phyloP scores from a whole-genome alignment of 2,888 invertebrate genomes.

The Frankliniella fusca region DNA sequence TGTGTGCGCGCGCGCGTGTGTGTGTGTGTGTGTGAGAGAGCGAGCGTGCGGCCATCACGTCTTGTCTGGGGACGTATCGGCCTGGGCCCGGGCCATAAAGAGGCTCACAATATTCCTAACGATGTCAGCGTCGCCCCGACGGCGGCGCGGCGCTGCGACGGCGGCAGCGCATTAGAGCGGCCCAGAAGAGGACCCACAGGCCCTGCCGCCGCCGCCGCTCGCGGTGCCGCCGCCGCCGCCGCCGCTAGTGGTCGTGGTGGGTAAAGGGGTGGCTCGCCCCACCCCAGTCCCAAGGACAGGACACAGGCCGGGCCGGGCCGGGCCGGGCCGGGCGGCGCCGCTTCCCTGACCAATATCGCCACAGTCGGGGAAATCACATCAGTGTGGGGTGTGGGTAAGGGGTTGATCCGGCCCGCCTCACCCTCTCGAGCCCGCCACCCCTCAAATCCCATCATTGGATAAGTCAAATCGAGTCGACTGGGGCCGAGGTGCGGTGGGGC shows the following conservation, averaged over 20 bases:
- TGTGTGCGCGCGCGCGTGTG: background rate
- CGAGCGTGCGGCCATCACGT: background rate
- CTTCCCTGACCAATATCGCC: too few species aligned
- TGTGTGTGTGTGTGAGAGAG: constrained; percentile 5
- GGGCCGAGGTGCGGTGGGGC: background rate
- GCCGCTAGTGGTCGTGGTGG: background rate
- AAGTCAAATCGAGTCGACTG: too few species aligned
- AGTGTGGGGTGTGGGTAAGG: too few species aligned
- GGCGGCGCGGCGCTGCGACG: background rate
- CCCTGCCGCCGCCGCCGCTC: too few species aligned
- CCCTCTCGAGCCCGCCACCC: too few species aligned
- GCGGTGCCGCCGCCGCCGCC: background rate
- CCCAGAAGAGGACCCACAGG: too few species aligned
- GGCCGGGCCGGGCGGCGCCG: background rate
- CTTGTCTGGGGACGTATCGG: background rate
- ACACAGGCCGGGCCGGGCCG: background rate
- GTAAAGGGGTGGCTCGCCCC: background rate
- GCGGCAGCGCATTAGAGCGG: too few species aligned
- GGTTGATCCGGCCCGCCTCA: too few species aligned
- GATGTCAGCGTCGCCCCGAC: background rate
- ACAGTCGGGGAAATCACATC: too few species aligned
- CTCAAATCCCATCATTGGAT: too few species aligned
- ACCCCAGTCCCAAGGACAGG: background rate
- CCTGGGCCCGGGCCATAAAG: background rate
- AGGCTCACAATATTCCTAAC: background rate